A percentile compares a stretch with the other conserved stretches of the same genome.
Evolutionary conservation across 2,797 vertebrate genomes (phyloP).

Genomic region (Lithobates sylvaticus): DNA sequence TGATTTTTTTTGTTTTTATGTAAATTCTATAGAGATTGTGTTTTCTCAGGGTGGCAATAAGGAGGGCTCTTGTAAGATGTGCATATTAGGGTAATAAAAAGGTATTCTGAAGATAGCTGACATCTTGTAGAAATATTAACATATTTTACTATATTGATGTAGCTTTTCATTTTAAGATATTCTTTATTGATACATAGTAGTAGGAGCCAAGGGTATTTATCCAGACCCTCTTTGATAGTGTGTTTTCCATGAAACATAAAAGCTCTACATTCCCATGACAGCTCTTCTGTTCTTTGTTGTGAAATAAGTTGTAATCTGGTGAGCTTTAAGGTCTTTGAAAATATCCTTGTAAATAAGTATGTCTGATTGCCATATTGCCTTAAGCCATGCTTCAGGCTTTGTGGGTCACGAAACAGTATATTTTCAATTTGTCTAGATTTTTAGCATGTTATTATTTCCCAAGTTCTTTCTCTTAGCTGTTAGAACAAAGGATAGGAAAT

Average conservation of each 20-base stretch:
- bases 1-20: too few relatives aligned
- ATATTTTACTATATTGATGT: background rate
- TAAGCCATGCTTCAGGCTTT: conserved; percentile 45
- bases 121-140: background rate
- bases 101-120: background rate
- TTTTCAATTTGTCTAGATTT: conserved; percentile 31
- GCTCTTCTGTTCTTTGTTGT: conserved; percentile 22
- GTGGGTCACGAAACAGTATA: conserved; percentile 44
- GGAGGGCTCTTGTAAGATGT: background rate
- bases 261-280: conserved; percentile 15
- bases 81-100: background rate
- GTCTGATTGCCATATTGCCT: conserved; percentile 46
- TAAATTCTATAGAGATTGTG: too few relatives aligned
- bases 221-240: background rate
- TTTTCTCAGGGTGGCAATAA: too few relatives aligned
- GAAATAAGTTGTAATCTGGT: conserved; percentile 44
- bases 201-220: background rate
- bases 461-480: conserved; percentile 12
- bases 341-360: conserved; percentile 56
- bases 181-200: conserved; percentile 7
- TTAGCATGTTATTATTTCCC: conserved; percentile 23
- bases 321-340: conserved; percentile 23
- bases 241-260: conserved; percentile 25
- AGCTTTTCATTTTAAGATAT: background rate
- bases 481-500: conserved; percentile 9